Conservation (phyloP, 2,797 vertebrate genomes). For the Pampus argenteus region DNA sequence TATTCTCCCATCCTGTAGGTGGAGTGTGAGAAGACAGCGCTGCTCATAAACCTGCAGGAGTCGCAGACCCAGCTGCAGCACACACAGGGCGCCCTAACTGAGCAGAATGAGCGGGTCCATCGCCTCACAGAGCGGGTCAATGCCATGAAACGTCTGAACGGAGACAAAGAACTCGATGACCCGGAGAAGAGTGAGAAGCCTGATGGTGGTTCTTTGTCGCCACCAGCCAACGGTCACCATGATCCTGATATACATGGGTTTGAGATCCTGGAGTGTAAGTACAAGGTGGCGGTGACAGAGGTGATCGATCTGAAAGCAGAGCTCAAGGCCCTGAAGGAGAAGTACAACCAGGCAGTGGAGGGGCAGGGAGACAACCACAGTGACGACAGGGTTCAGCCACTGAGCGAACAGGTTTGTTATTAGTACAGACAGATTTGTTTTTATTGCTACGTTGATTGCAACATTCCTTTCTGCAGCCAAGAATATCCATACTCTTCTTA, state of each 20-base stretch:
- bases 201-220: slow-evolving; percentile 84
- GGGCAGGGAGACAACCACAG: slow-evolving; percentile 89
- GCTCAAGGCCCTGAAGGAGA: slow-evolving; percentile 97
- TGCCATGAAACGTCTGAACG: slow-evolving; percentile 88
- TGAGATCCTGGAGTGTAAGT: slow-evolving; percentile 96
- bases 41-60: slow-evolving; percentile 94
- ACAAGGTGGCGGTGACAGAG: slow-evolving; percentile 96
- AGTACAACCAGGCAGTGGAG: slow-evolving; percentile 94
- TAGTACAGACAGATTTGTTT: neutral
- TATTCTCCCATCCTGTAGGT: slow-evolving; percentile 84
- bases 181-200: slow-evolving; percentile 87
- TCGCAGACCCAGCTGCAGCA: slow-evolving; percentile 96
- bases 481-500: neutral
- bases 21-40: slow-evolving; percentile 93
- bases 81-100: slow-evolving; percentile 94
- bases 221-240: slow-evolving; percentile 80
- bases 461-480: neutral
- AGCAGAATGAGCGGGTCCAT: slow-evolving; percentile 93
- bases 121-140: slow-evolving; percentile 92
- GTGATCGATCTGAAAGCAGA: slow-evolving; percentile 98
- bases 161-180: slow-evolving; percentile 89
- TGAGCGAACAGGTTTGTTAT: slow-evolving; percentile 88
- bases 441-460: neutral
- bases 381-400: slow-evolving; percentile 87
- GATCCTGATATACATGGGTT: slow-evolving; percentile 93